A percentile compares a stretch with the other conserved stretches of the same genome.
phyloP scores from a whole-genome alignment of 2,888 invertebrate species.

The Sphecodes monilicornis region DNA sequence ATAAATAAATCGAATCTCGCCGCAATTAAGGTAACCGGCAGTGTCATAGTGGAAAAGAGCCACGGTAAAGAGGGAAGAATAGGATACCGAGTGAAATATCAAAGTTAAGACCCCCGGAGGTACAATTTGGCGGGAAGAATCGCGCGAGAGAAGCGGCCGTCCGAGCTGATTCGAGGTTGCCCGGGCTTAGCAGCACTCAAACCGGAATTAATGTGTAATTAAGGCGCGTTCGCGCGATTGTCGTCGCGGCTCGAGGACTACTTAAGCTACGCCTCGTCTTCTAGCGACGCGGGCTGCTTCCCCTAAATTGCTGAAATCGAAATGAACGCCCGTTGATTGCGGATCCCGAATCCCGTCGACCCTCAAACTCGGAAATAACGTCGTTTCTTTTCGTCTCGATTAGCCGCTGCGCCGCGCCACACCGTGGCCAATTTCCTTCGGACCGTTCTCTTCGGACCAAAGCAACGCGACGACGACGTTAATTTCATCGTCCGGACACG shows the following conservation, averaged over 20 bases:
- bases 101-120: slow-evolving; percentile 70
- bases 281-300: slow-evolving; percentile 24
- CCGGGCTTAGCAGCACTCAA: slow-evolving; percentile 73
- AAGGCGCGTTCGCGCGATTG: slow-evolving; percentile 75
- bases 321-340: slow-evolving; percentile 52
- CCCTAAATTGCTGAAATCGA: slow-evolving; percentile 62
- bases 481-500: slow-evolving; percentile 43
- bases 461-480: background rate
- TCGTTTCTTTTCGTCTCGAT: slow-evolving; percentile 2
- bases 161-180: slow-evolving; percentile 59
- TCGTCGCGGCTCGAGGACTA: slow-evolving; percentile 69
- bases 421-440: slow-evolving; percentile 53
- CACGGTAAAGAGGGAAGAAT: slow-evolving; percentile 40
- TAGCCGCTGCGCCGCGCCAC: background rate
- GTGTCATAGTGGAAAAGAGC: background rate
- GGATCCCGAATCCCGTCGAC: slow-evolving; percentile 21
- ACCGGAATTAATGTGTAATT: slow-evolving; percentile 78
- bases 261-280: slow-evolving; percentile 57
- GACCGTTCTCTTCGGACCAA: slow-evolving; percentile 40
- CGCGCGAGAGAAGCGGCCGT: slow-evolving; percentile 60
- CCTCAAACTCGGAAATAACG: slow-evolving; percentile 21
- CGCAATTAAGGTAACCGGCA: slow-evolving; percentile 18
- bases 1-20: slow-evolving; percentile 31
- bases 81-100: slow-evolving; percentile 46
- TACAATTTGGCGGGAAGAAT: slow-evolving; percentile 72